Evolutionary conservation across 2,113 vertebrate species (phyloP).

Genomic region (Brienomyrus longianalis): DNA sequence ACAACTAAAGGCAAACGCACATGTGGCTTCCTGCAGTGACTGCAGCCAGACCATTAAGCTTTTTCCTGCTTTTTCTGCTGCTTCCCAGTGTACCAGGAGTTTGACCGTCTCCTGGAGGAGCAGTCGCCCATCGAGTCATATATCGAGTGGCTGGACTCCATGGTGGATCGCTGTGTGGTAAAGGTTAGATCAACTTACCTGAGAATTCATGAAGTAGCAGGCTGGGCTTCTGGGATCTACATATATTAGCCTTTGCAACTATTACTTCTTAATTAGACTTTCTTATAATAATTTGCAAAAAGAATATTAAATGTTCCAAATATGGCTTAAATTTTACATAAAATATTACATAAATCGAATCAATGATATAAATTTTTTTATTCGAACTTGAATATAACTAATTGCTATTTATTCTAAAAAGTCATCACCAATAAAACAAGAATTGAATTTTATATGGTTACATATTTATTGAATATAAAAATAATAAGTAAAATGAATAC

Average conservation of each 20-base stretch:
- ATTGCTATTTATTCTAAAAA: background rate
- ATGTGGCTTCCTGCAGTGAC: background rate
- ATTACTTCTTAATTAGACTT: background rate
- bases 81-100: constrained; percentile 89
- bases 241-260: background rate
- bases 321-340: background rate
- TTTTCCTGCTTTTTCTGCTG: background rate
- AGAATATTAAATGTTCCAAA: background rate
- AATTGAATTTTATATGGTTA: background rate
- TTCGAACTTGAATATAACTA: background rate
- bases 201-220: background rate
- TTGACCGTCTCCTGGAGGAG: constrained; percentile 91
- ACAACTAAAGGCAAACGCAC: background rate
- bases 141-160: constrained; percentile 95
- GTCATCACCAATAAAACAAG: background rate
- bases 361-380: background rate
- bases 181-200: constrained; percentile 70
- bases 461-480: background rate
- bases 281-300: background rate
- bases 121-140: constrained; percentile 95
- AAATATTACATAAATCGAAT: background rate
- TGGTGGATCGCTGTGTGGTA: constrained; percentile 96
- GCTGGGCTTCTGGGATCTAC: background rate
- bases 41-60: background rate
- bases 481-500: background rate